Conservation (phyloP, 2,888 invertebrate genomes). For the Cyaniris semiargus region DNA sequence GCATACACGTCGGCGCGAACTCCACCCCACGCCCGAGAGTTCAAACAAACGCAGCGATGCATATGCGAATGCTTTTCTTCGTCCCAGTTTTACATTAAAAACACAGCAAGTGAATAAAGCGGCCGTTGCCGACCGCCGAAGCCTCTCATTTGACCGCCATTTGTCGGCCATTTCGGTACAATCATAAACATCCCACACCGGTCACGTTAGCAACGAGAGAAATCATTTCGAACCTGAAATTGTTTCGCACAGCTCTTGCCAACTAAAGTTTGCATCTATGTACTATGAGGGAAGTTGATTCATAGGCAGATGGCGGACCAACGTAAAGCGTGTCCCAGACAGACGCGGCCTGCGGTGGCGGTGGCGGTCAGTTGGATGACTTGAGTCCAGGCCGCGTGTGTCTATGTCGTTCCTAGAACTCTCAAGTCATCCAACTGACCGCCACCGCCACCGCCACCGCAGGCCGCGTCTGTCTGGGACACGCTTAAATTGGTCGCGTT, state of each 20-base stretch:
- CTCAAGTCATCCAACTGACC: too few species aligned
- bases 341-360: too few species aligned
- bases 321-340: too few species aligned
- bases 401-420: too few species aligned
- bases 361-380: too few species aligned
- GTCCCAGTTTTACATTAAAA: slow-evolving; percentile 47
- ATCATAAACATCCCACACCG: slow-evolving; percentile 78
- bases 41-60: slow-evolving; percentile 36
- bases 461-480: too few species aligned
- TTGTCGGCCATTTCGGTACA: slow-evolving; percentile 80
- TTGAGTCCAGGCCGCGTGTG: too few species aligned
- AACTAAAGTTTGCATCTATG: neutral
- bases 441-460: too few species aligned
- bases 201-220: slow-evolving; percentile 79
- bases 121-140: slow-evolving; percentile 71
- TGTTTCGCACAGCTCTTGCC: slow-evolving; percentile 44
- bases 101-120: slow-evolving; percentile 61
- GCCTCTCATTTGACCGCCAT: slow-evolving; percentile 80
- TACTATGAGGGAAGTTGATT: too few species aligned
- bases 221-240: slow-evolving; percentile 76
- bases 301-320: too few species aligned
- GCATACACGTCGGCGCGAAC: slow-evolving; percentile 50
- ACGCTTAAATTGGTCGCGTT: too few species aligned
- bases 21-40: neutral
- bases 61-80: slow-evolving; percentile 5